phyloP scores from a whole-genome alignment of 2,797 vertebrate species.

The Euphonia xanthogaster region DNA sequence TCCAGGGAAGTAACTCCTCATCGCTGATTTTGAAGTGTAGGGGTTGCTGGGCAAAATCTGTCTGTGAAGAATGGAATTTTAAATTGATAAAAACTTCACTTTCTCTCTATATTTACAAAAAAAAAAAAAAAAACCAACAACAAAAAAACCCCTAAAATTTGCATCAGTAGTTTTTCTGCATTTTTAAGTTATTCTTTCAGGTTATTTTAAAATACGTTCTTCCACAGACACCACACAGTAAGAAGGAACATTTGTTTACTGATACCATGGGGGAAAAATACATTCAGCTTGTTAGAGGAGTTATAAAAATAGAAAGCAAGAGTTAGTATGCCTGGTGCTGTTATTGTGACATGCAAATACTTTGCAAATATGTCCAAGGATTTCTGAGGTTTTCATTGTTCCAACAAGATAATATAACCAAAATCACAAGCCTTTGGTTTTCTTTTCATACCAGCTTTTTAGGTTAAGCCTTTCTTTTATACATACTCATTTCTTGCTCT shows the following conservation, averaged over 20 bases:
- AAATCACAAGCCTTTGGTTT: neutral
- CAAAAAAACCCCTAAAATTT: too few species aligned
- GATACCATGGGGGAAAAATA: neutral
- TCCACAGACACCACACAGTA: neutral
- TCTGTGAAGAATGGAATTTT: neutral
- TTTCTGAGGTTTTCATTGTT: neutral
- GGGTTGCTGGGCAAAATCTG: neutral
- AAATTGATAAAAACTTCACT: neutral
- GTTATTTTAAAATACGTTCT: neutral
- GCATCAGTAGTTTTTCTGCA: neutral
- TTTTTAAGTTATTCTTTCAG: neutral
- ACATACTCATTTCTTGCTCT: neutral
- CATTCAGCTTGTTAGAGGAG: neutral
- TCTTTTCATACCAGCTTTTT: neutral
- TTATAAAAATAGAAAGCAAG: neutral
- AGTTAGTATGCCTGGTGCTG: neutral
- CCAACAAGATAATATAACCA: neutral
- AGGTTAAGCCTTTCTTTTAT: neutral
- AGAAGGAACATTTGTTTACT: neutral
- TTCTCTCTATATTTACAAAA: neutral
- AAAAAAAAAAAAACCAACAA: too few species aligned
- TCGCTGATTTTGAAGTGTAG: neutral
- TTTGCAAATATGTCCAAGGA: neutral
- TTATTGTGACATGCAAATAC: neutral
- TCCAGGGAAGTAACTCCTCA: neutral